Evolutionary conservation across 2,113 vertebrate genomes (phyloP), one percentile per base, ranked within the genome.

Genomic region (Otocyon megalotis): DNA sequence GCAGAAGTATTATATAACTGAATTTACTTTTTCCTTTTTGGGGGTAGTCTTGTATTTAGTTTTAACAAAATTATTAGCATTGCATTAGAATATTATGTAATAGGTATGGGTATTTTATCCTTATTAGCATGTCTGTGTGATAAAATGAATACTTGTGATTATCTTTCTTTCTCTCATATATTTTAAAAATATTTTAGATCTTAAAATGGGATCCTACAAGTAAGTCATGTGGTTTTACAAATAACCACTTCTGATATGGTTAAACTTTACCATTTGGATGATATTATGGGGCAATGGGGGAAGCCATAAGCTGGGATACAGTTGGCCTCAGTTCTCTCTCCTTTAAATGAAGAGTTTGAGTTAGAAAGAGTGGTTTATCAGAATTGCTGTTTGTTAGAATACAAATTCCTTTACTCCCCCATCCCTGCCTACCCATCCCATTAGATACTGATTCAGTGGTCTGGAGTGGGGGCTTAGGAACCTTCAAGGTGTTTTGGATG

Each of bases 111-210:
- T 37, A 71, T 92, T 94, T 95, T 79, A 48, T 56, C 8, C 77
- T 85, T 81, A 74, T 58, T 92, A 65, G 11, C 77, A 48, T 43
- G n/a, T n/a, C 96, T 80, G 9, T 32, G 32, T 93, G 28, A 74
- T 32, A 92, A 67, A 90, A 71, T 43, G 3, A 77, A 79, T 11
- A 74, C 65, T 89, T 90, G 67, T 54, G 14, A 54, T 96, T 15
- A 2, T 91, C 20, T 32, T 94, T 94, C 35, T 6, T 88, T 54
- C 74, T 56, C 2, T 63, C 5, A 71, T n/a, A 32, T 30, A 82
- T 43, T 93, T 77, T 37, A 80, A 83, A 83, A 95, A 58, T 67
- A 63, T 54, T 94, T 54, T 62, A 77, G 90, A 67, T 76, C 72
- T 88, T 95, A 56, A 91, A 80, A 32, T 79, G 20, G 65, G 30